phyloP scores from a whole-genome alignment of 2,888 invertebrate genomes.

The Athalia circularis region DNA sequence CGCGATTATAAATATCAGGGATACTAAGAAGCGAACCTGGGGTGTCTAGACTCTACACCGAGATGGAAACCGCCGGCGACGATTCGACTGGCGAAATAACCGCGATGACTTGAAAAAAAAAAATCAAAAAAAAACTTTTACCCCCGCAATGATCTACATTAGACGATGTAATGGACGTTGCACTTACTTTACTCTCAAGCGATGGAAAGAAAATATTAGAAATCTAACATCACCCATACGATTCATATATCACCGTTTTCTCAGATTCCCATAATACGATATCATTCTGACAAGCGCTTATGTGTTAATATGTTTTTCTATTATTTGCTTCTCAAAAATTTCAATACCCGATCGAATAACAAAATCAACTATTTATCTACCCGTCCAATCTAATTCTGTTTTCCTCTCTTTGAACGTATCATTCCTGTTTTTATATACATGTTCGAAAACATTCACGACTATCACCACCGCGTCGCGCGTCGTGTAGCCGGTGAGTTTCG shows the following conservation, averaged over 20 bases:
- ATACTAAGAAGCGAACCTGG: slow-evolving; percentile 68
- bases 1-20: slow-evolving; percentile 74
- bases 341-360: slow-evolving; percentile 35
- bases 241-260: no score
- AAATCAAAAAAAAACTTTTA: neutral
- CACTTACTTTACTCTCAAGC: no score
- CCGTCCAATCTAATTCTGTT: slow-evolving; percentile 30
- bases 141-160: slow-evolving; percentile 6
- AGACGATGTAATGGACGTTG: no score
- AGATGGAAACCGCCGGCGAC: slow-evolving; percentile 61
- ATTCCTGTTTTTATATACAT: neutral
- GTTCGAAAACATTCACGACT: no score
- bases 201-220: no score
- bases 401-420: neutral
- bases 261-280: no score
- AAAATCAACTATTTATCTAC: slow-evolving; percentile 39
- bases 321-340: slow-evolving; percentile 28
- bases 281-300: neutral
- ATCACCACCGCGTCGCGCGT: no score
- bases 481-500: no score
- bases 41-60: slow-evolving; percentile 63
- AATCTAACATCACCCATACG: no score
- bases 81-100: slow-evolving; percentile 41
- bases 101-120: slow-evolving; percentile 4
- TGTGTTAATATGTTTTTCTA: slow-evolving; percentile 39